Evolutionary conservation across 2,888 invertebrate genomes (phyloP).

Genomic region (Acleris emargana): DNA sequence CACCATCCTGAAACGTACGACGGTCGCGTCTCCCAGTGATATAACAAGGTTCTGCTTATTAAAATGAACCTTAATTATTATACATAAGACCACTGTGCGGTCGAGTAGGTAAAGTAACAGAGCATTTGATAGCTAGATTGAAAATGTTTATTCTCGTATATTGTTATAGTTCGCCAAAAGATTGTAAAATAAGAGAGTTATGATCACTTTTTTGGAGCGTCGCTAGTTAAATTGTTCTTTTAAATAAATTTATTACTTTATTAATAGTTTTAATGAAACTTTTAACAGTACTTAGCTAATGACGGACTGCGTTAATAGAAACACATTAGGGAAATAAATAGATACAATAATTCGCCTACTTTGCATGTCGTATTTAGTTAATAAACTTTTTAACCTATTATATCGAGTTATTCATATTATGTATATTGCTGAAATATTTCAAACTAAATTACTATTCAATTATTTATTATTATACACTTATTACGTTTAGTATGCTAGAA

Average conservation of each 20-base stretch:
- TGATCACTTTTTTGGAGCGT: constrained; percentile 67
- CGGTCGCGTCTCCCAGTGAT: background rate
- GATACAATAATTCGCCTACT: constrained; percentile 78
- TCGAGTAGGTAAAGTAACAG: constrained; percentile 45
- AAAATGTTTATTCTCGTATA: constrained; percentile 68
- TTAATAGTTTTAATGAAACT: constrained; percentile 37
- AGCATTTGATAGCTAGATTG: constrained; percentile 64
- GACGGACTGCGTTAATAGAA: constrained; percentile 60
- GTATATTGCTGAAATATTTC: constrained; percentile 81
- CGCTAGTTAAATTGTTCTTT: constrained; percentile 68
- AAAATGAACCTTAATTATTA: constrained; percentile 7
- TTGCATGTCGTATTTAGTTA: constrained; percentile 74
- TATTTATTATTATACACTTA: constrained; percentile 85
- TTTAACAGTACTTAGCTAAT: constrained; percentile 52
- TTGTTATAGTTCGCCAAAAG: constrained; percentile 82
- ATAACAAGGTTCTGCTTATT: background rate
- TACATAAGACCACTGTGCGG: constrained; percentile 28
- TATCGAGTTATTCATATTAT: constrained; percentile 78
- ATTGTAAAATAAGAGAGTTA: constrained; percentile 73
- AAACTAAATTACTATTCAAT: constrained; percentile 83
- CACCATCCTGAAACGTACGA: background rate
- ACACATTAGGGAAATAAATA: constrained; percentile 67
- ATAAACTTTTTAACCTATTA: constrained; percentile 69
- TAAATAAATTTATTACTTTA: constrained; percentile 52
- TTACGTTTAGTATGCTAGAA: constrained; percentile 85